Evolutionary conservation across 2,888 invertebrate species (phyloP), one percentile per base, ranked within the genome.

Genomic region (Cosmorhoe ocellata): DNA sequence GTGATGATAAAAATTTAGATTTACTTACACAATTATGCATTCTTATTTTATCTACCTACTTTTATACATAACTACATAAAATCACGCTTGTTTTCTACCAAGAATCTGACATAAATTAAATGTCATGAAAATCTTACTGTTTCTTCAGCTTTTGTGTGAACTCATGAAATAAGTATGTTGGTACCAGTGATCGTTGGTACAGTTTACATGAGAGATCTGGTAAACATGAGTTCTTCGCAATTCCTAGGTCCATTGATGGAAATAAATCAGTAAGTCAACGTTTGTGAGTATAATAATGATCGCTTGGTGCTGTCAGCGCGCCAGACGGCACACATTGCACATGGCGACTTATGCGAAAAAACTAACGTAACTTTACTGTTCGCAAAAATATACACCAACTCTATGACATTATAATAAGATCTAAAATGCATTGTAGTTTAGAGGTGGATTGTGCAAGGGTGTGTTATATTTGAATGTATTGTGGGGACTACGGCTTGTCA

Each of bases 401-500:
- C 41, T 72, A 57, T 51, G 0, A 9, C 39, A n/a, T 1, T 26
- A 1, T 4, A n/a, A 51, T 65, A 75, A 40, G 51, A 70, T 67
- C 44, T 18, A 59, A 12, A 65, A 58, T 74, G 10, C 47, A 6
- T 10, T 61, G 42, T 14, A 26, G 12, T 13, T 28, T 26, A 34
- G 36, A 50, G 46, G 1, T 14, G 12, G 13, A 42, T 38, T 51
- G 42, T 50, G 54, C 47, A 69, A 43, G 57, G 52, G 55, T 61
- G 55, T 53, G 61, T 63, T 65, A 64, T 58, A 61, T 64, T 61
- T 65, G 69, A 77, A 71, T 74, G 78, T 76, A 83, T 86, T 85
- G 81, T 81, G 74, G 79, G 83, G 81, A 77, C 73, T 74, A 67
- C 66, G 69, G 79, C 83, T 81, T 90, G 90, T 91, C 91, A 90